phyloP scores from a whole-genome alignment of 30 jellyfish, hydroid and myxozoan genomes.

The Mastigias papua region DNA sequence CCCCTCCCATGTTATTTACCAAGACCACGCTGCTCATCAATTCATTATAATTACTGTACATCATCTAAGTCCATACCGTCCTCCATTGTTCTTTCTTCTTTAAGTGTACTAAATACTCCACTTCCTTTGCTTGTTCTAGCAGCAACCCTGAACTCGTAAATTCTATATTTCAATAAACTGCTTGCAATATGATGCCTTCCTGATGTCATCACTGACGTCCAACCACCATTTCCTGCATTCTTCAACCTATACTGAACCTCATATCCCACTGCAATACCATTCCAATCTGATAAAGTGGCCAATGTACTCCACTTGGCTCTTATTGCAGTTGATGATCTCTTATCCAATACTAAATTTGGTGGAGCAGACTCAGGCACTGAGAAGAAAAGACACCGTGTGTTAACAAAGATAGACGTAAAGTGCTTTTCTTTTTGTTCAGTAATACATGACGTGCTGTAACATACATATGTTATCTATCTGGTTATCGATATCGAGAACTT shows the following conservation, averaged over 20 bases:
- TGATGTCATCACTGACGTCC: slow-evolving; percentile 1
- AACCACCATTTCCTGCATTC: neutral
- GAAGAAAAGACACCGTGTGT: no score
- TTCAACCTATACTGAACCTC: slow-evolving; percentile 45
- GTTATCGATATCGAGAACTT: no score
- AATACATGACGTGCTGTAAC: no score
- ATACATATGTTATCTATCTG: no score
- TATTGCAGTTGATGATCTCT: slow-evolving; percentile 17
- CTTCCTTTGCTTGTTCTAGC: slow-evolving; percentile 20
- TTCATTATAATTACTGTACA: no score
- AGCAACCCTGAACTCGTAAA: slow-evolving; percentile 20
- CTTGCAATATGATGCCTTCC: slow-evolving; percentile 2
- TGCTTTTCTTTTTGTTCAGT: no score
- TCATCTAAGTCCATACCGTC: no score
- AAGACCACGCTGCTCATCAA: no score
- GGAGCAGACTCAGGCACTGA: slow-evolving; percentile 64
- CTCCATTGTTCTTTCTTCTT: slow-evolving; percentile 39
- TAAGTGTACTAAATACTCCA: slow-evolving; percentile 14
- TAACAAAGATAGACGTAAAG: no score
- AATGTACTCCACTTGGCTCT: slow-evolving; percentile 22
- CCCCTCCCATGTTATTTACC: no score
- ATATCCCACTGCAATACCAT: slow-evolving; percentile 46
- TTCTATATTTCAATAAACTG: neutral
- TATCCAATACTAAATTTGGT: neutral
- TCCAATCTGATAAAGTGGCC: neutral